Percentiles rank a stretch among this genome's conserved stretches.
Evolutionary conservation across 1,140 invertebrate species (phyloP).

Genomic region (Drosophila burlai): DNA sequence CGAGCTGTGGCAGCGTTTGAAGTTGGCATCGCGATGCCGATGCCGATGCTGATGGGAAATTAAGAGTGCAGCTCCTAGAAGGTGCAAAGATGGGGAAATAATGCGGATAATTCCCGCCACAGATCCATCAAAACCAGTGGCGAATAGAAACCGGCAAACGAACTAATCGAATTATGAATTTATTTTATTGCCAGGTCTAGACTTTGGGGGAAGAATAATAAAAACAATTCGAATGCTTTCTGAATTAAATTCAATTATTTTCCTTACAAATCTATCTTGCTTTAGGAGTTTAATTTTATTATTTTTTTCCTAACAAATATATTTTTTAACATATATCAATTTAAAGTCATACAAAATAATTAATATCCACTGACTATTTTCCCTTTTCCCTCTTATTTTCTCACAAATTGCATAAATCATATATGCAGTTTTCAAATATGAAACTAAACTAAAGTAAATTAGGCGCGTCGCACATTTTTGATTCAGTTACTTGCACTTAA

Average conservation of each 20-base stretch:
- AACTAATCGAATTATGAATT: conserved; percentile 36
- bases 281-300: no score
- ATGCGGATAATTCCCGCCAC: conserved; percentile 43
- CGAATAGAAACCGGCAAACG: neutral
- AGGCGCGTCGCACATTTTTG: conserved; percentile 67
- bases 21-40: conserved; percentile 30
- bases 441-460: conserved; percentile 75
- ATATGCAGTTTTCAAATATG: conserved; percentile 59
- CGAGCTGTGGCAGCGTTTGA: conserved; percentile 51
- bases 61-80: conserved; percentile 41
- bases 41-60: conserved; percentile 39
- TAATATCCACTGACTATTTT: neutral
- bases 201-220: neutral
- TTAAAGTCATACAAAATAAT: no score
- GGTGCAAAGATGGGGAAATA: conserved; percentile 51
- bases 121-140: conserved; percentile 24
- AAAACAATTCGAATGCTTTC: no score
- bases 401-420: conserved; percentile 21
- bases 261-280: no score
- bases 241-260: no score
- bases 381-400: neutral
- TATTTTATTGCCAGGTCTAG: conserved; percentile 1
- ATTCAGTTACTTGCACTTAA: conserved; percentile 78
- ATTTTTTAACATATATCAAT: no score
- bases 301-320: no score